Evolutionary conservation across 1,140 invertebrate genomes (phyloP).

Genomic region (Helicoverpa zea): DNA sequence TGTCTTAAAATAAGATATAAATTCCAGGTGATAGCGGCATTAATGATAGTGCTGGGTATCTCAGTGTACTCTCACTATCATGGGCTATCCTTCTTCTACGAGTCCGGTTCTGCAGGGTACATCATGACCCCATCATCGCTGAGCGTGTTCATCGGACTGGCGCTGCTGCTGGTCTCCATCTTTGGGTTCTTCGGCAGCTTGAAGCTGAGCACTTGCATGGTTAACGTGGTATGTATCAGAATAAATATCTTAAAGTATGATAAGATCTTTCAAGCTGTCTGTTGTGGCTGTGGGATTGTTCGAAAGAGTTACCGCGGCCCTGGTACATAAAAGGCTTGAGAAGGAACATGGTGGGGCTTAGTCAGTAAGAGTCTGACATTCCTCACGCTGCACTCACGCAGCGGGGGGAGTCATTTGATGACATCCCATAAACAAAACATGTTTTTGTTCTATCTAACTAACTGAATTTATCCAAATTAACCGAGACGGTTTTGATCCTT

Average conservation of each 20-base stretch:
- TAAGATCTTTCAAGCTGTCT: too few relatives aligned
- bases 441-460: neutral
- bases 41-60: conserved; percentile 92
- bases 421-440: too few relatives aligned
- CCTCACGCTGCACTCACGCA: too few relatives aligned
- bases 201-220: conserved; percentile 93
- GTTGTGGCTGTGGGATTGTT: too few relatives aligned
- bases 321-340: too few relatives aligned
- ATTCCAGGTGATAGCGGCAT: conserved; percentile 89
- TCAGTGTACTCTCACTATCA: conserved; percentile 91
- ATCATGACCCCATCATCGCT: conserved; percentile 91
- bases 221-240: conserved; percentile 89
- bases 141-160: conserved; percentile 91
- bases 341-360: too few relatives aligned
- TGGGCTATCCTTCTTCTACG: conserved; percentile 90
- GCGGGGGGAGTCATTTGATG: too few relatives aligned
- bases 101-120: conserved; percentile 82
- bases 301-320: too few relatives aligned
- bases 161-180: conserved; percentile 92
- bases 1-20: neutral
- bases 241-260: too few relatives aligned
- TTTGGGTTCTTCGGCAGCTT: conserved; percentile 94
- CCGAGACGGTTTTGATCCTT: neutral
- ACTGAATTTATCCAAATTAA: neutral
- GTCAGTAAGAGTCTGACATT: too few relatives aligned